Evolutionary conservation across 1,140 invertebrate species (phyloP).

Genomic region (Caerostris extrusa): DNA sequence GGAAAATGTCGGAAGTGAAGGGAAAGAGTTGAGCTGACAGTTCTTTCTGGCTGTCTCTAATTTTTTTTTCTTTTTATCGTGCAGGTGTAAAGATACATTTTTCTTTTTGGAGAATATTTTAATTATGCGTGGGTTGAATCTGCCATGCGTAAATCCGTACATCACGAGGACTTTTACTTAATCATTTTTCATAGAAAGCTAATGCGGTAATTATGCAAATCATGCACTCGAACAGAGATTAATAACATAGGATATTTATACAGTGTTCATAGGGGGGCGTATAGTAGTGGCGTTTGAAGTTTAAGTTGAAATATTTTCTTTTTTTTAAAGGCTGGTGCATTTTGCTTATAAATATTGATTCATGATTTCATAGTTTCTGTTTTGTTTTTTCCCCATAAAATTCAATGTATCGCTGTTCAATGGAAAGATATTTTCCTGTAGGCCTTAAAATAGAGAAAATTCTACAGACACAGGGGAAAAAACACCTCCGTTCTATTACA

Average conservation of each 20-base stretch:
- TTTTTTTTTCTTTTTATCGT: not conserved
- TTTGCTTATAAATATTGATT: no score
- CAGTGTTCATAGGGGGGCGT: not conserved
- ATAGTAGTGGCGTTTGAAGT: not conserved
- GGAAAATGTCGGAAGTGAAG: not conserved
- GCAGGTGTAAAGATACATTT: slow-evolving; percentile 25
- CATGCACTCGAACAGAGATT: not conserved
- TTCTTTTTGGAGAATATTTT: not conserved
- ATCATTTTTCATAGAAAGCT: not conserved
- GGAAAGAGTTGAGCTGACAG: not conserved
- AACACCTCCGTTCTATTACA: no score
- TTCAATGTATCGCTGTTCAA: no score
- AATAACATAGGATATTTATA: not conserved
- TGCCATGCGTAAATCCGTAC: not conserved
- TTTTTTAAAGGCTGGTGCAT: no score
- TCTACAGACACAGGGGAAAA: no score
- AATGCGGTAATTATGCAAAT: slow-evolving; percentile 17
- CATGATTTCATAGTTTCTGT: no score
- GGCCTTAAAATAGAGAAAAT: no score
- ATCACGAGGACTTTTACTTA: not conserved
- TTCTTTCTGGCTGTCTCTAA: not conserved
- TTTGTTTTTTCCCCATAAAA: no score
- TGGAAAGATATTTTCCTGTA: no score
- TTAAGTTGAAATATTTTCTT: not conserved
- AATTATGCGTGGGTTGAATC: not conserved